These are phyloP conservation scores for Camelus bactrianus DNA, from an alignment of 2,113 vertebrate genomes.

Conservation along the genomic window DNA sequence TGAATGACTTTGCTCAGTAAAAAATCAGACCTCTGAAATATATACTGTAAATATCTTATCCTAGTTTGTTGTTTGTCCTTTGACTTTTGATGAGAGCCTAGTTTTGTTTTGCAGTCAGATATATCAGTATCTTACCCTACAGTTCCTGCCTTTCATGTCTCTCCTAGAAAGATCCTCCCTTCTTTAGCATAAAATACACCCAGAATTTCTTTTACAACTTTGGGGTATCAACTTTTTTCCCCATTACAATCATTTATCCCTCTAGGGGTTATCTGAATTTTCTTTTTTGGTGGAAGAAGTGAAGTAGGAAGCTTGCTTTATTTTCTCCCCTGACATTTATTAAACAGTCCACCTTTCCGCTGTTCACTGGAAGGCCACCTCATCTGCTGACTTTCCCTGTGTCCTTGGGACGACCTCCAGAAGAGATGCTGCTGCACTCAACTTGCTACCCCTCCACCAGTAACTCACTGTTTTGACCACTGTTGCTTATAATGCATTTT, in stretches of 20 bases:
- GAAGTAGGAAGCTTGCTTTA: neutral
- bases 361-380: neutral
- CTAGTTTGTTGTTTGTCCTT: neutral
- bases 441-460: neutral
- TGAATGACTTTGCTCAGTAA: neutral
- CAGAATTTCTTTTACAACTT: neutral
- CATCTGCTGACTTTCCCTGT: neutral
- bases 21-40: neutral
- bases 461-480: neutral
- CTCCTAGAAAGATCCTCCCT: neutral
- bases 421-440: accelerated
- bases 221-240: neutral
- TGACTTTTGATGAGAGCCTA: neutral
- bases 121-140: neutral
- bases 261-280: neutral
- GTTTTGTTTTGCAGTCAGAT: slow-evolving; percentile 19
- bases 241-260: neutral
- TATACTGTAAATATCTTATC: neutral
- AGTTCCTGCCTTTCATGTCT: neutral
- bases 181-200: neutral
- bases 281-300: neutral
- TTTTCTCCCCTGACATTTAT: neutral
- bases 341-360: neutral
- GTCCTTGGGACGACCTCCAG: neutral
- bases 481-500: neutral